phyloP scores from a whole-genome alignment of 35 echinoderm and acorn worm genomes.

The Apostichopus parvimensis region DNA sequence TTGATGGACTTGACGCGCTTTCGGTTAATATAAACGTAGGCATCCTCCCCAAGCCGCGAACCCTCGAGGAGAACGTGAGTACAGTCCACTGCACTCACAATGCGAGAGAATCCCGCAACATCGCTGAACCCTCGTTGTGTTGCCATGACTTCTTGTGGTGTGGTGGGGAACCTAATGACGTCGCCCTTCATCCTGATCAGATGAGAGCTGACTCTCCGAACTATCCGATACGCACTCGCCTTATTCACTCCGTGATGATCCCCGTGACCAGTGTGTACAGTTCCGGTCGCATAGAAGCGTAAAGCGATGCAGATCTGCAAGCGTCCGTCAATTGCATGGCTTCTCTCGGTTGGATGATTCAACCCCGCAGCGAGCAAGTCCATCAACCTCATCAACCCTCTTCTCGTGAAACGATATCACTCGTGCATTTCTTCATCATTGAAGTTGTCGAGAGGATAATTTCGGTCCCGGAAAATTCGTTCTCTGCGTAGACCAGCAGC shows the following conservation, averaged over 20 bases:
- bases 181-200: slow-evolving; percentile 2
- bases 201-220: neutral
- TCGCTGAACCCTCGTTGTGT: too few relatives aligned
- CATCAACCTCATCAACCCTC: slow-evolving; percentile 63
- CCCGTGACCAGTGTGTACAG: neutral
- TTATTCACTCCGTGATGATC: neutral
- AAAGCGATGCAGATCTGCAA: slow-evolving; percentile 43
- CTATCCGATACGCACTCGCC: neutral
- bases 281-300: slow-evolving; percentile 46
- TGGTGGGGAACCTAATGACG: neutral
- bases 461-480: neutral
- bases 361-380: slow-evolving; percentile 37
- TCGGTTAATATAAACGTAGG: too few relatives aligned
- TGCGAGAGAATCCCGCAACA: too few relatives aligned
- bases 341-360: slow-evolving; percentile 25
- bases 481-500: too few relatives aligned
- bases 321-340: slow-evolving; percentile 58
- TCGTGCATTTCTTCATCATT: slow-evolving; percentile 67
- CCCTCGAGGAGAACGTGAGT: too few relatives aligned
- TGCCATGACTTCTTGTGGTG: neutral
- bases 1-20: neutral
- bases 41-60: too few relatives aligned
- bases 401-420: neutral
- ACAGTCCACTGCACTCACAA: too few relatives aligned
- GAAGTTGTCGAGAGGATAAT: slow-evolving; percentile 11